These are phyloP conservation scores for Aramus guarauna DNA, from an alignment of 2,113 vertebrate genomes.

Conservation along the genomic window DNA sequence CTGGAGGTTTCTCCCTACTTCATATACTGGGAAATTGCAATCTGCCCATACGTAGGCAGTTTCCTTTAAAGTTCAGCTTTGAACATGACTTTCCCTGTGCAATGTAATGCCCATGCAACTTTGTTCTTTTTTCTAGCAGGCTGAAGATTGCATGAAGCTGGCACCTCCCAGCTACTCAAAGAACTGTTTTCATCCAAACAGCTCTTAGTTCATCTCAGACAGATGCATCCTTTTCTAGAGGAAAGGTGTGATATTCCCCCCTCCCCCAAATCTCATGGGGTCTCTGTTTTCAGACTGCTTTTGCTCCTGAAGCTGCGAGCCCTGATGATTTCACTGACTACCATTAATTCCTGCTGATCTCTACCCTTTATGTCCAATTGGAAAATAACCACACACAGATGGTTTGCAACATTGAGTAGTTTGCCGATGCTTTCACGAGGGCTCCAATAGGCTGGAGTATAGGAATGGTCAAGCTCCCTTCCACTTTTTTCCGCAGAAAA, in stretches of 20 bases:
- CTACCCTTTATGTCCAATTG: background rate
- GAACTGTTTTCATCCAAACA: background rate
- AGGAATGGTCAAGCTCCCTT: background rate
- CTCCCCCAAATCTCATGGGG: accelerated
- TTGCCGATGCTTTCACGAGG: background rate
- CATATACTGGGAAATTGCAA: background rate
- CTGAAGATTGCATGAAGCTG: background rate
- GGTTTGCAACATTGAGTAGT: background rate
- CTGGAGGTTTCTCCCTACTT: background rate
- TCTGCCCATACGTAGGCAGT: background rate
- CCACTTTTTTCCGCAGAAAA: background rate
- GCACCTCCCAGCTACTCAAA: background rate
- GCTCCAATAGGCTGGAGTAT: background rate
- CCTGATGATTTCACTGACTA: background rate
- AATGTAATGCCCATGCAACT: background rate
- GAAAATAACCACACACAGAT: background rate
- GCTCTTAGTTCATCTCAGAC: background rate
- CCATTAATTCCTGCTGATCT: background rate
- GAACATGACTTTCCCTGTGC: background rate
- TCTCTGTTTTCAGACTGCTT: background rate
- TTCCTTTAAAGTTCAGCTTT: background rate
- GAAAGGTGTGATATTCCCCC: background rate
- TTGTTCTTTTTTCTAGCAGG: background rate
- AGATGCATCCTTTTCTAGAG: background rate
- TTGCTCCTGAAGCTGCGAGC: background rate